Evolutionary conservation across 2,797 vertebrate genomes (phyloP), one percentile per base, ranked within the genome.

Genomic region (Pterois miles): DNA sequence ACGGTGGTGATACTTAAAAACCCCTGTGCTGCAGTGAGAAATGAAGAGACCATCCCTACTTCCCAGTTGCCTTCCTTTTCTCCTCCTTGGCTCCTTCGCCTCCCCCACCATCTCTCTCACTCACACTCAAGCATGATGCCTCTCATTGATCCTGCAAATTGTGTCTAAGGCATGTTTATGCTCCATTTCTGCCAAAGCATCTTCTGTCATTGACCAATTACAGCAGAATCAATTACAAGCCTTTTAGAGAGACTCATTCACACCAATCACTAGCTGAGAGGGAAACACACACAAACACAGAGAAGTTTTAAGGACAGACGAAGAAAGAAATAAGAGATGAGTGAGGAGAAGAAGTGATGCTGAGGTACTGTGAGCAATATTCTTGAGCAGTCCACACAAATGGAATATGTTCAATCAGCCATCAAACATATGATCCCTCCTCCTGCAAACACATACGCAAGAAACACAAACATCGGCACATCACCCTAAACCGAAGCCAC

Each of bases 161-260:
- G 93, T 92, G 89, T 94, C 90, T 90, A 85, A 92, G 90, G 86
- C 78, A 64, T 92, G 92, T 95, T 94, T 94, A 94, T 95, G 93
- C 94, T 95, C 90, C 90, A 93, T 94, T 94, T 95, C 93, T 94
- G 91, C 93, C 91, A 92, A 88, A 93, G 90, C 90, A 88, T 94
- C 93, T 93, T 86, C 91, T 91, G 93, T 93, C 92, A 94, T 89
- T 93, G 93, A 94, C 92, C 95, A 95, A 95, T 95, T 95, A 95
- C 91, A 93, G 86, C 89, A 87, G 90, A 95, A 96, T 95, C 95
- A 95, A 95, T 95, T 95, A 95, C 92, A 91, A 94, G 88, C 92
- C 91, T 94, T 94, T 95, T 94, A 93, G 88, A 88, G 85, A 81
- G 77, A 87, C 79, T 62, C 83, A 87, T 84, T 91, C 86, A 80